A percentile compares a stretch with the other conserved stretches of the same genome.
Evolutionary conservation across 2,797 vertebrate genomes (phyloP).

Genomic region (Sebastiscus albofasciatus): DNA sequence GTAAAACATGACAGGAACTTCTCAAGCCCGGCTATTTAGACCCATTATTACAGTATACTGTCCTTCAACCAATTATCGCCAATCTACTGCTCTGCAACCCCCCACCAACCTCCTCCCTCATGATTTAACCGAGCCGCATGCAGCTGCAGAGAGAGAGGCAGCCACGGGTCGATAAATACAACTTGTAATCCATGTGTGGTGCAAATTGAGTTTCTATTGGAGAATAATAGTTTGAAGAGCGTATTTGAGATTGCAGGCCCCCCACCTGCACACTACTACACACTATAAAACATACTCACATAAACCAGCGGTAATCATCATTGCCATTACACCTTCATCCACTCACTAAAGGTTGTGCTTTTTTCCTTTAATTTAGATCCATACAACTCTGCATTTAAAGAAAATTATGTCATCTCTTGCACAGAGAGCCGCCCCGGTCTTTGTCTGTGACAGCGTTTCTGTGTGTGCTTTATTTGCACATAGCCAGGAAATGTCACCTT

Average conservation of each 20-base stretch:
- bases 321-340: background rate
- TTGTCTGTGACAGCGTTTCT: constrained; percentile 62
- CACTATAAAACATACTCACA: constrained; percentile 12
- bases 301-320: background rate
- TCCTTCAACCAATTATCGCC: constrained; percentile 82
- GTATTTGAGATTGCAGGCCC: constrained; percentile 46
- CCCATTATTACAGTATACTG: constrained; percentile 76
- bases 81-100: constrained; percentile 67
- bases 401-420: constrained; percentile 34
- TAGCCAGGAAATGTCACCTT: constrained; percentile 81
- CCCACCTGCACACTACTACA: background rate
- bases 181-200: constrained; percentile 63
- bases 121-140: constrained; percentile 58
- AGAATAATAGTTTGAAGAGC: constrained; percentile 51
- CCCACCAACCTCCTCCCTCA: constrained; percentile 65
- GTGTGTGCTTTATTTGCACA: constrained; percentile 73
- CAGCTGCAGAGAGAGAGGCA: constrained; percentile 57
- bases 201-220: constrained; percentile 75
- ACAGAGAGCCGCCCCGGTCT: constrained; percentile 36
- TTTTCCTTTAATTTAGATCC: background rate
- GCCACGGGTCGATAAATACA: constrained; percentile 66
- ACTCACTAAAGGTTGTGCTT: background rate
- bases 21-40: constrained; percentile 64
- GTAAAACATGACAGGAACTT: constrained; percentile 75
- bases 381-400: background rate